Evolutionary conservation across 2,888 invertebrate species (phyloP).

Genomic region (Netelia fuscicornis): DNA sequence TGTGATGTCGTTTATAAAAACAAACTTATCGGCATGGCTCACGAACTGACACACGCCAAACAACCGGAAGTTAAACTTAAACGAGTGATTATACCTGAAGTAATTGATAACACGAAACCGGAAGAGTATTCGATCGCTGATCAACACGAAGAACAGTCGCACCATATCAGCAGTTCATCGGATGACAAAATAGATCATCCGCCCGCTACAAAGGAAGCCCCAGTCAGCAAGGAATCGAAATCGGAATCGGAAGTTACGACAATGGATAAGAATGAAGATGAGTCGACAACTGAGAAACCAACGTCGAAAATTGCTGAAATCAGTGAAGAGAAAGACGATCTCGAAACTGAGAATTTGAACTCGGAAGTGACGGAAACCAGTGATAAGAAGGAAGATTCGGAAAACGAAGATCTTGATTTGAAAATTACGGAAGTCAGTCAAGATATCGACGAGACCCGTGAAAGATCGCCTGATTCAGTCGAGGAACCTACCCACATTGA

Average conservation of each 20-base stretch:
- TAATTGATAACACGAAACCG: constrained; percentile 22
- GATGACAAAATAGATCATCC: neutral
- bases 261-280: constrained; percentile 14
- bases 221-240: neutral
- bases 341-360: too few relatives aligned
- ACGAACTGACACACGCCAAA: constrained; percentile 79
- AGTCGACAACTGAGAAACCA: neutral
- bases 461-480: neutral
- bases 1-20: constrained; percentile 76
- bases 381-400: too few relatives aligned
- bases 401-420: too few relatives aligned
- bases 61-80: constrained; percentile 75
- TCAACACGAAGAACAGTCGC: constrained; percentile 55
- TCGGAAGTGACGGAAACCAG: too few relatives aligned
- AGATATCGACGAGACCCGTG: neutral
- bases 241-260: neutral
- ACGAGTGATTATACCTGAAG: constrained; percentile 67
- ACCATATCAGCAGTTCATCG: constrained; percentile 51
- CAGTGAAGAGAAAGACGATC: neutral
- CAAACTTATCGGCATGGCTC: constrained; percentile 75
- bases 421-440: neutral
- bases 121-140: constrained; percentile 25
- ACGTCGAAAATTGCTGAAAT: neutral
- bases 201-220: neutral
- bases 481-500: too few relatives aligned